Percentiles rank a stretch among this genome's conserved stretches.
phyloP scores from a whole-genome alignment of 2,113 vertebrate species.

The Passer domesticus region DNA sequence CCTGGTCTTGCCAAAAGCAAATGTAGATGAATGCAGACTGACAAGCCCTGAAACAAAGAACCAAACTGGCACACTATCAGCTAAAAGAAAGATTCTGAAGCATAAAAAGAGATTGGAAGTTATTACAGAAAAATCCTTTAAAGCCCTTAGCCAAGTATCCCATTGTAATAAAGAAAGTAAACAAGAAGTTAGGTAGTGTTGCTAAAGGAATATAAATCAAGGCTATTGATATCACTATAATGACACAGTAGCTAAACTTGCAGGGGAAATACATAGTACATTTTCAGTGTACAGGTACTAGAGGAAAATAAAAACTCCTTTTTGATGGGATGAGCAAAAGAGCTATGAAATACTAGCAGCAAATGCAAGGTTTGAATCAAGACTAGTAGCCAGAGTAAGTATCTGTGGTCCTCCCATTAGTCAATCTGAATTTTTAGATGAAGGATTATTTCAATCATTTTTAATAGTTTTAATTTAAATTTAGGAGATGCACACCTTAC shows the following conservation, averaged over 20 bases:
- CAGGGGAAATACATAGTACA: not conserved
- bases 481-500: not conserved
- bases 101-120: slow-evolving; percentile 18
- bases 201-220: slow-evolving; percentile 33
- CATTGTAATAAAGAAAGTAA: slow-evolving; percentile 24
- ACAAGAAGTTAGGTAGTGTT: not conserved
- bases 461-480: not conserved
- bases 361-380: slow-evolving; percentile 1
- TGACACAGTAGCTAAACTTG: not conserved
- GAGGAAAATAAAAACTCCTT: not conserved
- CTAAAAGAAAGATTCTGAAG: slow-evolving; percentile 25
- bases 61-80: not conserved
- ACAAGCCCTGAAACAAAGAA: slow-evolving; percentile 41
- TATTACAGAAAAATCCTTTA: slow-evolving; percentile 43
- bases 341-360: not conserved
- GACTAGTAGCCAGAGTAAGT: not conserved
- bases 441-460: not conserved
- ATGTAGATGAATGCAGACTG: slow-evolving; percentile 27
- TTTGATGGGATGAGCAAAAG: not conserved
- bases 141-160: slow-evolving; percentile 8
- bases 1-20: slow-evolving; percentile 46
- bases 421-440: not conserved
- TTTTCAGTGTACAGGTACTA: not conserved
- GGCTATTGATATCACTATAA: slow-evolving; percentile 15
- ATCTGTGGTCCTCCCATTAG: not conserved